A percentile compares a stretch with the other conserved stretches of the same genome.
Evolutionary conservation across 2,888 invertebrate species (phyloP).

Genomic region (Kuschelorhynchus macadamiae): DNA sequence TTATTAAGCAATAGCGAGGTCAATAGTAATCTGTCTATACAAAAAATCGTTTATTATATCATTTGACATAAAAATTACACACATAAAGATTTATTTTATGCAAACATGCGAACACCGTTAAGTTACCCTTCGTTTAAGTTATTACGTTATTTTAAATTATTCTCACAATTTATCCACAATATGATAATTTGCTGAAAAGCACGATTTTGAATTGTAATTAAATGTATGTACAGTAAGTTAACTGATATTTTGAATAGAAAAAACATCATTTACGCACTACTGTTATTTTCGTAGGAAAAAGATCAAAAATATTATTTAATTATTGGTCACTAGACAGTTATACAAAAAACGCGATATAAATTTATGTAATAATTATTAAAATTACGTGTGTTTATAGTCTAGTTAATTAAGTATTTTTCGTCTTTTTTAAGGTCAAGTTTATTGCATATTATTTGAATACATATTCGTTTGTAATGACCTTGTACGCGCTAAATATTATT

Average conservation of each 20-base stretch:
- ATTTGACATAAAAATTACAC: conserved; percentile 38
- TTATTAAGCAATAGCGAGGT: too few species aligned
- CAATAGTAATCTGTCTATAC: too few species aligned
- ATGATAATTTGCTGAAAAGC: conserved; percentile 21
- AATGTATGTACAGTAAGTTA: conserved; percentile 19
- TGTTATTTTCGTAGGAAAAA: conserved; percentile 20
- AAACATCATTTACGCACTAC: conserved; percentile 11
- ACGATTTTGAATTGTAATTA: conserved; percentile 27
- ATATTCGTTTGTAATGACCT: conserved; percentile 4
- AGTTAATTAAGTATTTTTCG: conserved; percentile 26
- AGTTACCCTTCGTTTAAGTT: conserved; percentile 33
- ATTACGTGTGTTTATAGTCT: conserved; percentile 17
- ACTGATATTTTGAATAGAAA: conserved; percentile 19
- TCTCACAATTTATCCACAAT: conserved; percentile 22
- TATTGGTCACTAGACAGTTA: conserved; percentile 11
- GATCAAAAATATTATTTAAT: conserved; percentile 12
- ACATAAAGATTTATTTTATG: conserved; percentile 26
- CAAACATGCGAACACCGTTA: conserved; percentile 32
- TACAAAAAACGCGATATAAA: conserved; percentile 17
- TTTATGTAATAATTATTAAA: conserved; percentile 27
- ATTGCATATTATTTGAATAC: conserved; percentile 14
- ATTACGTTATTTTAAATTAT: conserved; percentile 27
- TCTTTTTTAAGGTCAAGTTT: conserved; percentile 39
- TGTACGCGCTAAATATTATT: neutral
- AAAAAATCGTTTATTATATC: too few species aligned